Conservation (phyloP, 2,113 vertebrate genomes). For the Capricornis sumatraensis region DNA sequence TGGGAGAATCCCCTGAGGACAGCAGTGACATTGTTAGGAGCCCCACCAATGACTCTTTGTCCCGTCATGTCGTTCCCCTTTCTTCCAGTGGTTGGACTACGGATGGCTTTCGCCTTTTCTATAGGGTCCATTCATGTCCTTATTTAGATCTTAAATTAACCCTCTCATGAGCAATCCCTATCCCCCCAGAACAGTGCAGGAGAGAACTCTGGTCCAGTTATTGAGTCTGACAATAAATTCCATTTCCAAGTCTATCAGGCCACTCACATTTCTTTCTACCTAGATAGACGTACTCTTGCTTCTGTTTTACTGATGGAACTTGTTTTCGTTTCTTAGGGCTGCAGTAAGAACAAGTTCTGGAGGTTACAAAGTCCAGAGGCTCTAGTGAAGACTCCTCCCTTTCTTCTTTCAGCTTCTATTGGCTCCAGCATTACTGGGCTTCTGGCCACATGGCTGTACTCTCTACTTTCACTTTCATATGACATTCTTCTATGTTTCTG, state of each 20-base stretch:
- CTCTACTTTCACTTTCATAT: neutral
- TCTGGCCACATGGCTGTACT: neutral
- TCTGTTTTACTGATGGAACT: neutral
- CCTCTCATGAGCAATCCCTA: neutral
- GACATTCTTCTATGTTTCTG: neutral
- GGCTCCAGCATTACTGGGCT: too few relatives aligned
- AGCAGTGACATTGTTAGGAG: conserved; percentile 47
- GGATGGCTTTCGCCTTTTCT: neutral
- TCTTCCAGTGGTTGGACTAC: neutral
- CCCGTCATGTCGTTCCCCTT: neutral
- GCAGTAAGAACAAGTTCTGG: neutral
- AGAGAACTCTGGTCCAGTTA: neutral
- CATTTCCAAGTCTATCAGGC: neutral
- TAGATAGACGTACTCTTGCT: neutral
- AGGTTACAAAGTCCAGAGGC: neutral
- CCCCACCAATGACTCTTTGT: conserved; percentile 38
- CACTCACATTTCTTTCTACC: neutral
- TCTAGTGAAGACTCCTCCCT: neutral
- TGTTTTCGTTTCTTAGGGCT: neutral
- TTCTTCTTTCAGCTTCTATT: neutral
- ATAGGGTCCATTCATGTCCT: neutral
- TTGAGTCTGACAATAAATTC: neutral
- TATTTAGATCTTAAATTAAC: conserved; percentile 1
- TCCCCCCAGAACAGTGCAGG: neutral
- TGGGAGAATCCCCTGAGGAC: conserved; percentile 62